Percentiles rank a stretch among this genome's conserved stretches.
Evolutionary conservation across 2,113 vertebrate genomes (phyloP).

Genomic region (Menidia beryllina): DNA sequence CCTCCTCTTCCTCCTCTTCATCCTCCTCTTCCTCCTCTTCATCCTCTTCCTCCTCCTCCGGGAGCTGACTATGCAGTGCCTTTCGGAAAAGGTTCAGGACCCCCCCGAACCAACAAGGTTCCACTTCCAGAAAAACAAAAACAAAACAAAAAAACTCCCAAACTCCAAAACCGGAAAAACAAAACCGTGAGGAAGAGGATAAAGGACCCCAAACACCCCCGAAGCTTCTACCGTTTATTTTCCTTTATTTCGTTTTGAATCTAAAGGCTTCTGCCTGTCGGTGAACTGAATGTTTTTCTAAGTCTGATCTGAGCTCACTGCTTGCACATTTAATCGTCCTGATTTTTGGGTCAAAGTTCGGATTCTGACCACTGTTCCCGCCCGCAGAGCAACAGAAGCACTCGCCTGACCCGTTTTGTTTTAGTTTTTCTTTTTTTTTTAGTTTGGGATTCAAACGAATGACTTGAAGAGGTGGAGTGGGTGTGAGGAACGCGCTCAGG

Average conservation of each 20-base stretch:
- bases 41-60: no score
- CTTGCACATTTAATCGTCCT: conserved; percentile 68
- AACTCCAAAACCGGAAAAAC: conserved; percentile 32
- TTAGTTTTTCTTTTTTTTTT: conserved; percentile 19
- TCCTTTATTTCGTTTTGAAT: conserved; percentile 41
- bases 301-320: conserved; percentile 61
- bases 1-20: conserved; percentile 64
- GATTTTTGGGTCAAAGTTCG: conserved; percentile 41
- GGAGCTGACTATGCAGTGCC: conserved; percentile 58
- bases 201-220: conserved; percentile 42
- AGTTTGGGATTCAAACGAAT: conserved; percentile 67
- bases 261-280: conserved; percentile 46
- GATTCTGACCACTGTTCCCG: conserved; percentile 69
- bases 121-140: conserved; percentile 8
- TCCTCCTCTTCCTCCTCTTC: conserved; percentile 36
- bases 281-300: conserved; percentile 65
- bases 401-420: conserved; percentile 46
- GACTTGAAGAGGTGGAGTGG: conserved; percentile 71
- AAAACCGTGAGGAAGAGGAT: conserved; percentile 57
- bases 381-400: conserved; percentile 68
- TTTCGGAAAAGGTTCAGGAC: conserved; percentile 62
- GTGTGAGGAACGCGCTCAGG: conserved; percentile 34
- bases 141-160: conserved; percentile 30
- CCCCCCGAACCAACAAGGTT: conserved; percentile 26
- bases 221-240: conserved; percentile 50